Evolutionary conservation across 2,888 invertebrate genomes (phyloP).

Genomic region (Operophtera brumata): DNA sequence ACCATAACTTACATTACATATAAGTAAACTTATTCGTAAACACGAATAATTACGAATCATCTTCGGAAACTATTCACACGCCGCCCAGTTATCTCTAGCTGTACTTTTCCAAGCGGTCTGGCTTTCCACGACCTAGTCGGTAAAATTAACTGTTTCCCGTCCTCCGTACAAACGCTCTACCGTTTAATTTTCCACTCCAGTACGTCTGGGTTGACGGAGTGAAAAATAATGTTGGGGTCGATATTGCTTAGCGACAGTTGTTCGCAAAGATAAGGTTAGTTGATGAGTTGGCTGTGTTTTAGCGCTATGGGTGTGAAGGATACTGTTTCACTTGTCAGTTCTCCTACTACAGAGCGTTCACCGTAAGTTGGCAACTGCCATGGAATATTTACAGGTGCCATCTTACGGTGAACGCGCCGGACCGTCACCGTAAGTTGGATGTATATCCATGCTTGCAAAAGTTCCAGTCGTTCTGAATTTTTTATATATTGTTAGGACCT

Average conservation of each 20-base stretch:
- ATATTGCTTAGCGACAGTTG: conserved; percentile 6
- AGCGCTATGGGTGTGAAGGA: neutral
- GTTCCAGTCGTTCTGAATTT: too few relatives aligned
- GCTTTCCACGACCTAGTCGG: neutral
- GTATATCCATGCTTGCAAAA: too few relatives aligned
- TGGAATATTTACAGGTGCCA: too few relatives aligned
- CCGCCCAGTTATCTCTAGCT: neutral
- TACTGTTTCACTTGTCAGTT: neutral
- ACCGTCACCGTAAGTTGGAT: too few relatives aligned
- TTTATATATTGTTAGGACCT: too few relatives aligned
- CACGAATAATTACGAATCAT: too few relatives aligned
- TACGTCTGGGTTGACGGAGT: conserved; percentile 20
- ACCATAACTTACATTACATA: too few relatives aligned
- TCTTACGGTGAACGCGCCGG: too few relatives aligned
- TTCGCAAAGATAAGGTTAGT: conserved; percentile 3
- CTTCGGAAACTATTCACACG: neutral
- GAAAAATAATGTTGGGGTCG: conserved; percentile 23
- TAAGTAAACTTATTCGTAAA: too few relatives aligned
- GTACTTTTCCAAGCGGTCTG: neutral
- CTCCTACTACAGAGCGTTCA: too few relatives aligned
- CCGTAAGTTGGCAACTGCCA: too few relatives aligned
- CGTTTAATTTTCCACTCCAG: conserved; percentile 23
- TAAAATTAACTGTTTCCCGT: conserved; percentile 1
- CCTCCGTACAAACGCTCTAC: neutral
- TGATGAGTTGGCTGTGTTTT: neutral